phyloP scores from a whole-genome alignment of 2,888 invertebrate genomes.

The Cancer borealis region DNA sequence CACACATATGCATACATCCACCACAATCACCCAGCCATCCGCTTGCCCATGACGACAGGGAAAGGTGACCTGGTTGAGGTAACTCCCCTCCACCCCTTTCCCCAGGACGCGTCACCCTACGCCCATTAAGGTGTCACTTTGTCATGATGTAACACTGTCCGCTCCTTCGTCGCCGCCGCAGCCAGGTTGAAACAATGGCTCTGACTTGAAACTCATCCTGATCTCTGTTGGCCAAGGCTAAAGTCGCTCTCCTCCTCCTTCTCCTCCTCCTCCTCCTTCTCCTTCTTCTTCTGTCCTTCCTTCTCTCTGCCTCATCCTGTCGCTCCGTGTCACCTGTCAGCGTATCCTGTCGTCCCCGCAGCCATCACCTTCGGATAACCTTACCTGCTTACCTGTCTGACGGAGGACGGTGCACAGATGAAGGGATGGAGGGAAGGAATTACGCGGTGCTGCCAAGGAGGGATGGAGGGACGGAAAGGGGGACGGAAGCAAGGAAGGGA shows the following conservation, averaged over 20 bases:
- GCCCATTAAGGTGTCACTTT: constrained; percentile 25
- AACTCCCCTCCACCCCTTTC: not conserved
- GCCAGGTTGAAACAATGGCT: not conserved
- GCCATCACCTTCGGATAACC: constrained; percentile 15
- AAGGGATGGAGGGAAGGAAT: not conserved
- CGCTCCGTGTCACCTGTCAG: constrained; percentile 1
- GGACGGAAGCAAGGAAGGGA: not conserved
- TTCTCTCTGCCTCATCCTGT: not conserved
- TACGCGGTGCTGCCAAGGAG: not conserved
- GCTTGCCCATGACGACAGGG: constrained; percentile 1
- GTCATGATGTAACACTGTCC: constrained; percentile 14
- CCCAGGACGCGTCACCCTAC: not conserved
- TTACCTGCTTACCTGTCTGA: constrained; percentile 9
- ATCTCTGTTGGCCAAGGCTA: constrained; percentile 29
- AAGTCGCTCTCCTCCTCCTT: not conserved
- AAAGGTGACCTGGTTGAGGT: constrained; percentile 11
- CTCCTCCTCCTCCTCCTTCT: not conserved
- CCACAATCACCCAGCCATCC: not conserved
- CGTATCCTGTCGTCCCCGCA: not conserved
- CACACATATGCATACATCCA: not conserved
- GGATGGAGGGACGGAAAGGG: not conserved
- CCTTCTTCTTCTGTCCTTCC: not conserved
- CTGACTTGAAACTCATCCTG: not conserved
- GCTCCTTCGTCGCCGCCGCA: not conserved
- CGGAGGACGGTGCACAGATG: not conserved